Conservation (phyloP, 2,888 invertebrate species). For the Synanthedon myopaeformis region DNA sequence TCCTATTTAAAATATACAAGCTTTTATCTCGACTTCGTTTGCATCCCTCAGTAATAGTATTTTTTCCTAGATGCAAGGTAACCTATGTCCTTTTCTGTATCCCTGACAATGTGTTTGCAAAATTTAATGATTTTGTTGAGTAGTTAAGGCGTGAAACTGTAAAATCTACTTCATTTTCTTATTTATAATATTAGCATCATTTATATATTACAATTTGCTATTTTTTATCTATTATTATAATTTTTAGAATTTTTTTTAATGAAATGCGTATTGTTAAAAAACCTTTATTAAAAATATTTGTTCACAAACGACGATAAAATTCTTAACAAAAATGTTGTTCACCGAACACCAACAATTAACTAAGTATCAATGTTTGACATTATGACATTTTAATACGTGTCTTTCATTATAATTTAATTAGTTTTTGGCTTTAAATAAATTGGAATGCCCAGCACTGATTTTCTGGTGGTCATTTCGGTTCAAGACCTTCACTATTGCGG, state of each 20-base stretch:
- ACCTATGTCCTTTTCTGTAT: too few relatives aligned
- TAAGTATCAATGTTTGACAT: constrained; percentile 18
- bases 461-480: constrained; percentile 8
- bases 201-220: neutral
- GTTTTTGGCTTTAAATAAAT: constrained; percentile 35
- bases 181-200: neutral
- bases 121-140: too few relatives aligned
- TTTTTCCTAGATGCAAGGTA: too few relatives aligned
- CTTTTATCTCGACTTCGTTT: too few relatives aligned
- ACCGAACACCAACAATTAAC: constrained; percentile 28
- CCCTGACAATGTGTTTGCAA: too few relatives aligned
- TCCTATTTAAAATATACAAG: too few relatives aligned
- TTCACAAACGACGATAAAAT: constrained; percentile 45
- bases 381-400: constrained; percentile 30
- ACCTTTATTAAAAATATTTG: constrained; percentile 55
- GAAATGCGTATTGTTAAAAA: constrained; percentile 20
- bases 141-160: neutral
- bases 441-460: constrained; percentile 59
- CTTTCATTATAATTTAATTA: constrained; percentile 42
- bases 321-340: constrained; percentile 31
- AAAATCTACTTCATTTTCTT: neutral
- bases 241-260: neutral
- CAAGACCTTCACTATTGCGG: constrained; percentile 9
- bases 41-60: too few relatives aligned
- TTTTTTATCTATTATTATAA: neutral